Percentiles rank a stretch among this genome's conserved stretches.
Conservation (phyloP, 2,797 vertebrate species). For the Pteropus rufus region DNA sequence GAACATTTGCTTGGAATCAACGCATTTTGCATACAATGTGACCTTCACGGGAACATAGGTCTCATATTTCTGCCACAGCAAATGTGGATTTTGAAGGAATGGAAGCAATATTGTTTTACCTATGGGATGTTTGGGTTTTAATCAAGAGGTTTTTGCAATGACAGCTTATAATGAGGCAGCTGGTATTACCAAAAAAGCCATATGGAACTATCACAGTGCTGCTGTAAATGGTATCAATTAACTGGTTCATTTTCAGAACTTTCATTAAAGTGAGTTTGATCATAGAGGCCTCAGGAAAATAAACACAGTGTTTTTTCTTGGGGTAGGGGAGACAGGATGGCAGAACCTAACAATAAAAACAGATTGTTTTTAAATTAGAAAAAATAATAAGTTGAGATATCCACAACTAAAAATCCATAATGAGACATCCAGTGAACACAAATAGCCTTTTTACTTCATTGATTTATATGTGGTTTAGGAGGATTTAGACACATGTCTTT, state of each 20-base stretch:
- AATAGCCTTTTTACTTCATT: conserved; percentile 28
- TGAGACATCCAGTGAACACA: conserved; percentile 11
- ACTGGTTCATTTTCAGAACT: conserved; percentile 62
- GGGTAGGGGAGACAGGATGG: neutral
- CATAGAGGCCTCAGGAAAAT: conserved; percentile 62
- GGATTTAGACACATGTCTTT: conserved; percentile 14
- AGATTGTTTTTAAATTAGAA: conserved; percentile 48
- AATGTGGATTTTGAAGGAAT: conserved; percentile 69
- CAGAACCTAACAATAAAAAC: conserved; percentile 50
- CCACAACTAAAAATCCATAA: conserved; percentile 42
- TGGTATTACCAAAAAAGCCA: conserved; percentile 72
- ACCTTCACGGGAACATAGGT: conserved; percentile 64
- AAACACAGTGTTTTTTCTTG: neutral
- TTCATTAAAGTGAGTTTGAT: conserved; percentile 62
- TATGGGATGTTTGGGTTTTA: conserved; percentile 67
- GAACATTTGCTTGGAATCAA: conserved; percentile 54
- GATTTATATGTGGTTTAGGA: conserved; percentile 22
- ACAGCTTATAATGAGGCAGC: conserved; percentile 73
- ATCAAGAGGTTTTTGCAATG: conserved; percentile 74
- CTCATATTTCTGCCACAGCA: conserved; percentile 60
- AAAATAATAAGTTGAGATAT: conserved; percentile 24
- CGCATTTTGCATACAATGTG: conserved; percentile 52
- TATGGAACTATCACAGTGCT: conserved; percentile 40
- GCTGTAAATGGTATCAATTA: conserved; percentile 64
- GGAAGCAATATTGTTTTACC: conserved; percentile 63